Evolutionary conservation across 2,113 vertebrate genomes (phyloP).

Genomic region (Lepus timidus): DNA sequence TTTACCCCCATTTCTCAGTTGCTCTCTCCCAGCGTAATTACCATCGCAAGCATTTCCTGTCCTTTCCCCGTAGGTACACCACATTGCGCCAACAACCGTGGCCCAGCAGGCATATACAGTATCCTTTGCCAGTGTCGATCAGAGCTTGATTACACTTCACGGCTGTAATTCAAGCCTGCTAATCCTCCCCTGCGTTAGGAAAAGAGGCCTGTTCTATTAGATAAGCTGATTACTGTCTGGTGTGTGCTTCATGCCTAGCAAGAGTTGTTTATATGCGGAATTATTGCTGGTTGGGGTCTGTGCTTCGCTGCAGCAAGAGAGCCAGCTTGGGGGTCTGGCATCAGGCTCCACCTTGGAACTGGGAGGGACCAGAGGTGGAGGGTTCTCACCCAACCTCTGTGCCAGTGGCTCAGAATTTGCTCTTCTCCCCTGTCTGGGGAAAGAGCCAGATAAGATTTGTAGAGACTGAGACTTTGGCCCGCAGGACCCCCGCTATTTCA

Average conservation of each 20-base stretch:
- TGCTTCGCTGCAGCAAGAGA: neutral
- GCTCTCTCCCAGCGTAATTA: conserved; percentile 9
- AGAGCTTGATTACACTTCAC: conserved; percentile 74
- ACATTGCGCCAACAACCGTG: neutral
- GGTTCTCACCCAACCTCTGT: neutral
- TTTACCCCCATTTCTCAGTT: neutral
- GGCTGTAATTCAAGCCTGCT: conserved; percentile 78
- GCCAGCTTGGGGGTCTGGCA: neutral
- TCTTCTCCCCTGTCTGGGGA: neutral
- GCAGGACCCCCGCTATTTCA: neutral
- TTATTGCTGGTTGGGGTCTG: conserved; percentile 56
- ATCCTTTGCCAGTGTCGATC: conserved; percentile 67
- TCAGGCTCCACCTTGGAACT: neutral
- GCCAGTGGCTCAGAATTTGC: neutral
- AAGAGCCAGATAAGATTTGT: neutral
- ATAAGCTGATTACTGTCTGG: conserved; percentile 68
- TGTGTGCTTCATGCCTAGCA: conserved; percentile 68
- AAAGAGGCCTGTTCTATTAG: conserved; percentile 77
- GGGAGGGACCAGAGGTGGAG: neutral
- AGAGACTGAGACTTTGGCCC: neutral
- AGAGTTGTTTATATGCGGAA: conserved; percentile 78
- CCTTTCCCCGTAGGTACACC: conserved; percentile 48
- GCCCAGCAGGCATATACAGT: conserved; percentile 73
- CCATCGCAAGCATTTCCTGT: conserved; percentile 43
- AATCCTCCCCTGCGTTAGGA: conserved; percentile 80